Base-by-base conservation (phyloP, 1,140 invertebrate genomes). In the Oedothorax gibbosus region DNA sequence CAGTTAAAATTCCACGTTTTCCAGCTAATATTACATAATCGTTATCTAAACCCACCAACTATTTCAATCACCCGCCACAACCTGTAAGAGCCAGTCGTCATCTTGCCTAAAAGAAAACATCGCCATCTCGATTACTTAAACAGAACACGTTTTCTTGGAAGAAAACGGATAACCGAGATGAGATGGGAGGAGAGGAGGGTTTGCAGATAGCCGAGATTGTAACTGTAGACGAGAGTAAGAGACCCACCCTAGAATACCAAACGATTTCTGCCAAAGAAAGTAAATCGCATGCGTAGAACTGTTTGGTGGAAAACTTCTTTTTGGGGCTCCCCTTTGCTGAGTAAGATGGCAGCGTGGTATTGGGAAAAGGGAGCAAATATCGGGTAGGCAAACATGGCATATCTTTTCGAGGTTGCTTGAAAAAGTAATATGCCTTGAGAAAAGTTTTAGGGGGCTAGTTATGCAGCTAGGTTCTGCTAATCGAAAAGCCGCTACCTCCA, bases 121-220 rank as follows among this genome's bases (percentile, higher is more conserved):
- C 62, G 18, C 60, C 21, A 18, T n/a, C 65, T 50, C 66, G 57
- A 2, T 81, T 71, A 21, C 14, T 54, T 35, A 71, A 8, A 12
- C 49, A 20, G 60, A 57, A 71, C 78, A 81, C 78, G 78, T 81
- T 9, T 56, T 53, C 65, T 71, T 71, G 57, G 50, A 35, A 35
- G 78, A 71, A 81, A 81, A 81, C 78, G 64, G 64, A 81, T 71
- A 60, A 81, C 78, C 54, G 35, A 56, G 77, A 66, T 35, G 65
- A 66, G 54, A 53, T 35, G 66, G 65, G 15, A 21, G 21, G 66
- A 14, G 54, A 49, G 56, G 15, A 18, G 71, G 60, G 54, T 18
- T 60, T 81, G 20, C 78, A 81, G 78, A 81, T 81, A 81, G 69
- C 78, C 18, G 78, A 81, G 78, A 81, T 81, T 81, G 78, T 65